Evolutionary conservation across 2,113 vertebrate species (phyloP), one percentile per base, ranked within the genome.

Genomic region (Chaetops frenatus): DNA sequence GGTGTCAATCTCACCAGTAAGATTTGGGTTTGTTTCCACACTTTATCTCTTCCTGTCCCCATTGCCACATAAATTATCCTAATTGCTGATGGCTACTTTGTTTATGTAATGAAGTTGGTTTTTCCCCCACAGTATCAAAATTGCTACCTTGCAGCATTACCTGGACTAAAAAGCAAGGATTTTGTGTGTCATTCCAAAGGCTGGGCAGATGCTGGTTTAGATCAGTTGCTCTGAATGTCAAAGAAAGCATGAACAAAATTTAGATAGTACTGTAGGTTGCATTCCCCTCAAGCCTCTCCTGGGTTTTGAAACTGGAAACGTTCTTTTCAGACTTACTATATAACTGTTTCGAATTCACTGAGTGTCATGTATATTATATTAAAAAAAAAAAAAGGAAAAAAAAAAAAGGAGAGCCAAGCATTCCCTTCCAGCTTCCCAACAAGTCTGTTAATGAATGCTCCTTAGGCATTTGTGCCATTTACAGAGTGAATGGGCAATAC

Each of bases 251-350:
- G 38, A 67, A 42, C 27, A 73, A 58, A 72, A 69, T 57, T 38
- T 47, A 51, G 23, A 20, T 22, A 57, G 31, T n/a, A 27, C 44
- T 66, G 50, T 50, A 85, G 50, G 24, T 80, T 77, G n/a, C 56
- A 44, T 82, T 89, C 62, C 74, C 7, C 61, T 92, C 48, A 66
- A 87, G 47, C 48, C n/a, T 83, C 51, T 96, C 92, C 93, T 96
- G 94, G 90, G 72, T 96, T 96, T 93, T 81, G 76, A 95, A 96
- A 96, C 95, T 97, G 96, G 96, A 97, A 96, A 84, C 88, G 47
- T 89, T 97, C 50, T 96, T 91, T 95, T 96, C 96, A 95, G 94
- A 70, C 87, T 90, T 97, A 89, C 42, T 91, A 76, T 82, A 21
- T 84, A 81, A 93, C 80, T 97, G 80, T 86, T 86, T 74, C 48